These are phyloP conservation scores for Cebidichthys violaceus DNA, from an alignment of 2,113 vertebrate genomes.

Conservation along the genomic window DNA sequence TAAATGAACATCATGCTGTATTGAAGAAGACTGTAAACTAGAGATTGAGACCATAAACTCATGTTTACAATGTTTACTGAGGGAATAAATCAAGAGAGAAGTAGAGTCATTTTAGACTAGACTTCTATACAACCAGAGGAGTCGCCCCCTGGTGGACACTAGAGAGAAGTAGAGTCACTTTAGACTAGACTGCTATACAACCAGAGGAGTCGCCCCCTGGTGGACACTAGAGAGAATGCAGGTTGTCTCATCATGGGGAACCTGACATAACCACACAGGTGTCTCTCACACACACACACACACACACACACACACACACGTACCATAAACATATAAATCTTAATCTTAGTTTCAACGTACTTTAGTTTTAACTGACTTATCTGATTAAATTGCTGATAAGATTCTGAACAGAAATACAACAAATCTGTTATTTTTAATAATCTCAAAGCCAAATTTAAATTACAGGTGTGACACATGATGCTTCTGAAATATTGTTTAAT, in stretches of 20 bases:
- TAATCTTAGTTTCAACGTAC: not conserved
- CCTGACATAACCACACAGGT: slow-evolving; percentile 19
- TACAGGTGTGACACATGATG: not conserved
- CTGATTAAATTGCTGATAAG: not conserved
- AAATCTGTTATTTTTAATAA: not conserved
- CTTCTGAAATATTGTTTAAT: not conserved
- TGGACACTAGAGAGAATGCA: too few relatives aligned
- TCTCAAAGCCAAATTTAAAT: too few relatives aligned
- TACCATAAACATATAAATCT: not conserved
- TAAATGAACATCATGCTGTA: too few relatives aligned
- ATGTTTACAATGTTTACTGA: too few relatives aligned
- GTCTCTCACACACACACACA: not conserved
- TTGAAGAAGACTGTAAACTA: too few relatives aligned
- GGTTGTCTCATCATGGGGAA: slow-evolving; percentile 29
- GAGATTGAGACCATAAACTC: too few relatives aligned
- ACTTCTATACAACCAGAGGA: too few relatives aligned
- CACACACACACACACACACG: not conserved
- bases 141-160: too few relatives aligned
- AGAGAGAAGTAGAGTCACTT: too few relatives aligned
- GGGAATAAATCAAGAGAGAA: too few relatives aligned
- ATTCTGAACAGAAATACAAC: not conserved
- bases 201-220: too few relatives aligned
- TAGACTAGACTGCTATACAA: too few relatives aligned
- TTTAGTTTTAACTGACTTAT: not conserved
- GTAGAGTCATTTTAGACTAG: not conserved